Percentiles rank a stretch among this genome's conserved stretches.
Evolutionary conservation across 2,113 vertebrate genomes (phyloP).

Genomic region (Trachemys scripta): DNA sequence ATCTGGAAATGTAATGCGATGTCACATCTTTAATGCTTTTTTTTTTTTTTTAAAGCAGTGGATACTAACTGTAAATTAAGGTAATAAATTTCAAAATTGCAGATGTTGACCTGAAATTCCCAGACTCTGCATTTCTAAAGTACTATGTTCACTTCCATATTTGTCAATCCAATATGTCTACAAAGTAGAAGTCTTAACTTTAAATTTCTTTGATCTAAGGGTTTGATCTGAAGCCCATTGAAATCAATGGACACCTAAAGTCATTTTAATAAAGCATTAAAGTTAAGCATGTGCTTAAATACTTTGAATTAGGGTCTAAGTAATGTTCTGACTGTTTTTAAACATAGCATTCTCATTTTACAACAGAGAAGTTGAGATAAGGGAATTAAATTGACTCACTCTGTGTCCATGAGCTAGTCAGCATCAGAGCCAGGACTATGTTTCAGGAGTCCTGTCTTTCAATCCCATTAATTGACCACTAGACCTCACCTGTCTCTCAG

Average conservation of each 20-base stretch:
- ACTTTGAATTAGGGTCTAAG: not conserved
- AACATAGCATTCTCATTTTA: not conserved
- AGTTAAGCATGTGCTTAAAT: not conserved
- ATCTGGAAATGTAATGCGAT: rapidly evolving
- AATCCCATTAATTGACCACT: rapidly evolving
- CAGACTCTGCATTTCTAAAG: slow-evolving; percentile 25
- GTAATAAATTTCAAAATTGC: not conserved
- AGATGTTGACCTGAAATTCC: slow-evolving; percentile 24
- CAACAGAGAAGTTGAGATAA: not conserved
- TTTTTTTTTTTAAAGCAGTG: not conserved
- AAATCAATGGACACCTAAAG: not conserved
- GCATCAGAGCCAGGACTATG: not conserved
- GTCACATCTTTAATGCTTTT: not conserved
- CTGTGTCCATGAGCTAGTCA: rapidly evolving
- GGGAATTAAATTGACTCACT: not conserved
- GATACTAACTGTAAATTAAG: slow-evolving; percentile 47
- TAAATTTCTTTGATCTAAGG: not conserved
- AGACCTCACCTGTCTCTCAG: not conserved
- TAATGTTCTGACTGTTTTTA: not conserved
- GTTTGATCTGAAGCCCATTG: not conserved
- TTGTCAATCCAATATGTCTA: slow-evolving; percentile 1
- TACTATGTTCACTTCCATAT: not conserved
- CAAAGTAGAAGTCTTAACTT: not conserved
- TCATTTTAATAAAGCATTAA: rapidly evolving
- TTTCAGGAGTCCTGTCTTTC: rapidly evolving